Evolutionary conservation across 1,140 invertebrate genomes (phyloP).

Genomic region (Campoletis sonorensis): DNA sequence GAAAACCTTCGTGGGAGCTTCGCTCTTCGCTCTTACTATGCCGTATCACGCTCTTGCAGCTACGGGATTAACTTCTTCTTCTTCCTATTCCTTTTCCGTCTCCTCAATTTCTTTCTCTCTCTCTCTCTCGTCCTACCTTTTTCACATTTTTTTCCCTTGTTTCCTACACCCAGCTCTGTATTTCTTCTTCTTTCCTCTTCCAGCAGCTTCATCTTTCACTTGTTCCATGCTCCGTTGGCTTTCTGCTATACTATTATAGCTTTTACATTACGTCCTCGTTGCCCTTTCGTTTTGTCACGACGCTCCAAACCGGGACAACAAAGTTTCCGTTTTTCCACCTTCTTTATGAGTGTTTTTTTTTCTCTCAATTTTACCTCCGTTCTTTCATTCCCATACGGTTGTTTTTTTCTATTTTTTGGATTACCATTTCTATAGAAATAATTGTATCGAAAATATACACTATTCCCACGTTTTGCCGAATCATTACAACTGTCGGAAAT

Average conservation of each 20-base stretch:
- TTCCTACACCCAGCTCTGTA: not conserved
- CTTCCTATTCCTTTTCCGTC: slow-evolving; percentile 29
- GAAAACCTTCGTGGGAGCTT: slow-evolving; percentile 17
- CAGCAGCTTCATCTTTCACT: slow-evolving; percentile 33
- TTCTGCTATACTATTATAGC: slow-evolving; percentile 31
- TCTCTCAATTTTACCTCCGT: not conserved
- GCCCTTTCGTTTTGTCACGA: slow-evolving; percentile 30
- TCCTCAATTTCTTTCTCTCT: slow-evolving; percentile 25
- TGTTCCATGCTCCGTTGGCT: not conserved
- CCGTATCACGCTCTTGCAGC: slow-evolving; percentile 49
- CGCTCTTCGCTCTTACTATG: slow-evolving; percentile 29
- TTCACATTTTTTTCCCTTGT: not conserved
- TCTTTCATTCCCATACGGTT: not conserved
- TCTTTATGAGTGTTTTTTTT: not conserved
- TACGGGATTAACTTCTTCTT: slow-evolving; percentile 61
- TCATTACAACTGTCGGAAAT: too few species aligned
- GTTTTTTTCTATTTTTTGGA: not conserved
- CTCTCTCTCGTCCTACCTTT: slow-evolving; percentile 22
- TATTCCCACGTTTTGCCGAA: too few species aligned
- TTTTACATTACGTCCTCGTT: slow-evolving; percentile 32
- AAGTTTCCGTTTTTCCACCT: slow-evolving; percentile 18
- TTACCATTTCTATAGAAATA: too few species aligned
- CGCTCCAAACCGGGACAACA: slow-evolving; percentile 18
- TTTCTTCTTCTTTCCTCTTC: slow-evolving; percentile 18
- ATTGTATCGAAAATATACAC: too few species aligned